phyloP scores from a whole-genome alignment of 2,113 vertebrate genomes.

The Copsychus sechellarum region DNA sequence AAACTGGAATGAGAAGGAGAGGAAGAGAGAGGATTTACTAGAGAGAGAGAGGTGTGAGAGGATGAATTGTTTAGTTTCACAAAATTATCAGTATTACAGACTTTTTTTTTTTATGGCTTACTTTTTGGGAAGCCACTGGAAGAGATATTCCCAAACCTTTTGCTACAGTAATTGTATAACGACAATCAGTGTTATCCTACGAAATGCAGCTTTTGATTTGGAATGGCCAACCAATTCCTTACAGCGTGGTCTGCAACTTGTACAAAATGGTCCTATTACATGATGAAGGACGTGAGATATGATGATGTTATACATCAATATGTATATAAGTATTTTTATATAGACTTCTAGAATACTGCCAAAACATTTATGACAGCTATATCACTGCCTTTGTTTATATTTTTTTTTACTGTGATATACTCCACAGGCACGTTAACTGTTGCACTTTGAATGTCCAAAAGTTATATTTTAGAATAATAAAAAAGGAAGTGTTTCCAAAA shows the following conservation, averaged over 20 bases:
- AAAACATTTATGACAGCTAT: constrained; percentile 89
- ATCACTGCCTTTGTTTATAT: constrained; percentile 91
- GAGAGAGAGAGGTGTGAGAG: background rate
- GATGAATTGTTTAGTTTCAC: background rate
- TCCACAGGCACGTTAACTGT: constrained; percentile 89
- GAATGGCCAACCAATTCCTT: constrained; percentile 66
- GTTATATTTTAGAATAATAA: constrained; percentile 87
- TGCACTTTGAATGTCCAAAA: constrained; percentile 94
- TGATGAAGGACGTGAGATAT: constrained; percentile 80
- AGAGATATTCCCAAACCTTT: constrained; percentile 59
- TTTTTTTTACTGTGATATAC: constrained; percentile 89
- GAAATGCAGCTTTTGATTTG: constrained; percentile 70
- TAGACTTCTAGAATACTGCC: constrained; percentile 83
- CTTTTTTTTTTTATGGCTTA: constrained; percentile 60
- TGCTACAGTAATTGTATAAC: constrained; percentile 47
- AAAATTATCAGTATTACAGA: constrained; percentile 44
- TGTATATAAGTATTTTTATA: constrained; percentile 86
- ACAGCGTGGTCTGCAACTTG: constrained; percentile 74
- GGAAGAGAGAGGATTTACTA: background rate
- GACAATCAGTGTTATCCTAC: constrained; percentile 76
- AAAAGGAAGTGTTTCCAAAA: constrained; percentile 76
- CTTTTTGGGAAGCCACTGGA: constrained; percentile 65
- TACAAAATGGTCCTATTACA: constrained; percentile 78
- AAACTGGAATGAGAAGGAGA: constrained; percentile 38
- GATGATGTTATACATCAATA: constrained; percentile 92